A percentile compares a stretch with the other conserved stretches of the same genome.
Conservation (phyloP, 30 jellyfish, hydroid and myxozoan species). For the Hydractinia echinata region DNA sequence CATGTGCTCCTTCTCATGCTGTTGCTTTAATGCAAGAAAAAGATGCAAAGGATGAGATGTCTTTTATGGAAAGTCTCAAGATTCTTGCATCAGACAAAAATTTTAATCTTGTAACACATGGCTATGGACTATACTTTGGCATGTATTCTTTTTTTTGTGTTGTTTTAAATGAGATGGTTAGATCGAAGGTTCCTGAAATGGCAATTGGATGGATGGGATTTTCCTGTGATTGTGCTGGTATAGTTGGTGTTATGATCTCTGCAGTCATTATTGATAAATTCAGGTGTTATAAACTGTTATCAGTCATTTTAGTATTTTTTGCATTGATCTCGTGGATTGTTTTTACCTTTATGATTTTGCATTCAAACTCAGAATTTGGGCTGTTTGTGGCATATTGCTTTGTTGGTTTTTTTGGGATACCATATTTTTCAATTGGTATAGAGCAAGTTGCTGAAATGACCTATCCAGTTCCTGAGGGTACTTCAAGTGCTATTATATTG, state of each 20-base stretch:
- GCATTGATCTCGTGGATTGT: conserved; percentile 43
- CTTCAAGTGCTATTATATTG: conserved; percentile 57
- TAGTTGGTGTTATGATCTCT: conserved; percentile 31
- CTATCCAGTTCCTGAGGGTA: conserved; percentile 66
- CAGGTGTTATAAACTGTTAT: conserved; percentile 30
- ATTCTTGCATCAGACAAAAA: conserved; percentile 40
- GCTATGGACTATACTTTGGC: conserved; percentile 66
- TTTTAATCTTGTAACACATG: conserved; percentile 50
- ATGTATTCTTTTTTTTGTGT: conserved; percentile 39
- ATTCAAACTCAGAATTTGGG: conserved; percentile 34
- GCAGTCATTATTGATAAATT: conserved; percentile 49
- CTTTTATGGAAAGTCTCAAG: conserved; percentile 29
- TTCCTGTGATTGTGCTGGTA: conserved; percentile 40
- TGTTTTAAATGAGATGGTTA: conserved; percentile 33
- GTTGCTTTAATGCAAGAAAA: conserved; percentile 13
- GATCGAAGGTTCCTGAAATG: conserved; percentile 28
- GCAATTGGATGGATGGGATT: conserved; percentile 89
- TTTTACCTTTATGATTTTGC: conserved; percentile 42
- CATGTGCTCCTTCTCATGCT: conserved; percentile 45
- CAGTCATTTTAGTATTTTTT: conserved; percentile 24
- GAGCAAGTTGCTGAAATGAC: conserved; percentile 79
- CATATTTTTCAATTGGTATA: conserved; percentile 63
- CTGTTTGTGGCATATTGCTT: conserved; percentile 34
- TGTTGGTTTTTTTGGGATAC: conserved; percentile 41
- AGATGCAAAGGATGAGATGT: conserved; percentile 4